Base-by-base conservation (phyloP, 1,140 invertebrate genomes). In the Bicyclus anynana region DNA sequence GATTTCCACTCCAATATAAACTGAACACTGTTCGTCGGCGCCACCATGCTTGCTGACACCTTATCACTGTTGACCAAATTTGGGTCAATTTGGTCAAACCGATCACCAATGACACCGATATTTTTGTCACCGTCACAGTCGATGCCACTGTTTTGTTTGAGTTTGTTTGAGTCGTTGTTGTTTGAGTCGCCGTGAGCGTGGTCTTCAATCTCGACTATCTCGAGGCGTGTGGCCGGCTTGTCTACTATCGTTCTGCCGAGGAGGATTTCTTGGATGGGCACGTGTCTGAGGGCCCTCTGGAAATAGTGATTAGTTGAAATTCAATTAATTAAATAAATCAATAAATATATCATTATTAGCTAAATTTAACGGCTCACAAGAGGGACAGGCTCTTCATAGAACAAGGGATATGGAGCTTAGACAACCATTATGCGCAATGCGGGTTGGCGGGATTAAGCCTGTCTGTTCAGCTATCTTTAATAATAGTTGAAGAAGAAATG, bases 1-100 rank as follows among this genome's bases (percentile, higher is more conserved):
- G 77, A 69, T 54, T 87, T 89, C 92, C 92, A 93, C 52, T 90
- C 77, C 0, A 84, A 63, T 64, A 91, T 62, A 72, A 93, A 93
- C 63, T 92, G 90, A 9, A 92, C 89, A 51, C 90, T 90, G 51
- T 90, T 91, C 38, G 85, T 89, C 4, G 92, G 92, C 26, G 88
- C 65, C 2, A 86, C 84, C 58, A 91, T 52, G 20, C 74, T 62
- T 2, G 59, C 47, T 0, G 51, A 21, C 5, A 10, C 16, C 7
- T 29, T 37, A 6, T 66, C 40, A 20, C 72, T 47, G 23, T 12
- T 47, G 4, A 27, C 7, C 18, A 27, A 26, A 2, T 27, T 26
- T 47, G 1, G n/a, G 10, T 9, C 2, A n/a, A 20, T 14, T 71
- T 49, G 62, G 59, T 6, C 17, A 44, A 13, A 27, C 10, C 42